Evolutionary conservation across 53 echinoderm and acorn worm genomes (phyloP), one percentile per base, ranked within the genome.

Genomic region (Apostichopus leukothele): DNA sequence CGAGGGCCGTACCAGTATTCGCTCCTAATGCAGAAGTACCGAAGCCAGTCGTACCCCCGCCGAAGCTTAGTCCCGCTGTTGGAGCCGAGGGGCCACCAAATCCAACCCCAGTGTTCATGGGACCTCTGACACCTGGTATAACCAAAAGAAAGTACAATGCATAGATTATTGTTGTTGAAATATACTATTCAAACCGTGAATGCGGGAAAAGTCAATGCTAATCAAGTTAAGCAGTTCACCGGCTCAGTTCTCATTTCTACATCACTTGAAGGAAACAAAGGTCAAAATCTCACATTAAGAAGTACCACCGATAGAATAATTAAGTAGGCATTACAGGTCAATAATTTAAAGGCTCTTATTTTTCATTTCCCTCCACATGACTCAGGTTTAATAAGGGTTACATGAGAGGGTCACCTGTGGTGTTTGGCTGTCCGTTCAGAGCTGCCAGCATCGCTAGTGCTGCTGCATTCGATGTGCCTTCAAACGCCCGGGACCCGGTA

Each of bases 371-470:
- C 10, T 57, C 10, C 57, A 9, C 57, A 5, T 57, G 57, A 57
- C 57, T 57, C 7, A 57, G 39, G 39, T 39, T 39, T 39, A 39
- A 3, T 39, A 3, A 39, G 3, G 25, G 39, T 39, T 57, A 57
- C 9, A 57, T 8, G 57, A 57, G 71, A 5, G 13, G 14, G 21
- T 90, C 76, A 96, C 99, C 99, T 90, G 92, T 60, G 67, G 96
- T 94, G 83, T 91, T 96, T 83, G 96, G 99, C 50, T 96, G 94
- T 7, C 92, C 90, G 80, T 96, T 92, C 88, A 99, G 83, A 16
- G 98, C 95, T 3, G 99, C 93, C 39, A 94, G 92, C 99, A 99
- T 96, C 53, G 96, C 96, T 23, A 95, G 90, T 50, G 94, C 96
- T 78, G 92, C 90, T 60, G 95, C 95, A 78, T 93, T 92, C 14